Conservation (phyloP, 2,113 vertebrate genomes). For the Cephalopterus ornatus region DNA sequence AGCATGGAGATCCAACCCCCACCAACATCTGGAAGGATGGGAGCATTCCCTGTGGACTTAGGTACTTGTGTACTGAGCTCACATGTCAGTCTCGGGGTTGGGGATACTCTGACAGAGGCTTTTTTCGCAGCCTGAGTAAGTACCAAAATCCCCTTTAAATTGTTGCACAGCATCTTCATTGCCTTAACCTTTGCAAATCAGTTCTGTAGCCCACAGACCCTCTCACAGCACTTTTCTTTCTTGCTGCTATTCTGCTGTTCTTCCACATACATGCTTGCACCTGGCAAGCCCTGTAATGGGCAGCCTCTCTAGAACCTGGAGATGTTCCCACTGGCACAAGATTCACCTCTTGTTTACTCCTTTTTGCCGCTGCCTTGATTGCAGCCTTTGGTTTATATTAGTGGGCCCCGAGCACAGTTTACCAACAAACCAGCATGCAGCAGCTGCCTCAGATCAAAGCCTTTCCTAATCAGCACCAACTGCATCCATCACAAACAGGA, state of each 20-base stretch:
- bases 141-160: neutral
- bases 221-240: neutral
- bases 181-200: neutral
- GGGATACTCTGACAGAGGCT: neutral
- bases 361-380: fast-evolving
- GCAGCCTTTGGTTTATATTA: neutral
- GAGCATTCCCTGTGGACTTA: neutral
- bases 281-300: neutral
- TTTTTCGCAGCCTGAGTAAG: neutral
- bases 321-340: neutral
- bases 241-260: neutral
- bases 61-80: neutral
- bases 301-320: neutral
- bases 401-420: neutral
- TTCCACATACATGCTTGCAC: neutral
- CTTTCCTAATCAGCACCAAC: neutral
- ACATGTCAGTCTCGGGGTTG: fast-evolving
- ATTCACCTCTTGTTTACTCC: neutral
- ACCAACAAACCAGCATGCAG: neutral
- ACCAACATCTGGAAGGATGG: fast-evolving
- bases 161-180: neutral
- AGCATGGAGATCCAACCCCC: neutral
- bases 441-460: neutral
- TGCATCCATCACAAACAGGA: neutral
- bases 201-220: neutral